Evolutionary conservation across 1,140 invertebrate genomes (phyloP).

Genomic region (Drosophila quadrilineata): DNA sequence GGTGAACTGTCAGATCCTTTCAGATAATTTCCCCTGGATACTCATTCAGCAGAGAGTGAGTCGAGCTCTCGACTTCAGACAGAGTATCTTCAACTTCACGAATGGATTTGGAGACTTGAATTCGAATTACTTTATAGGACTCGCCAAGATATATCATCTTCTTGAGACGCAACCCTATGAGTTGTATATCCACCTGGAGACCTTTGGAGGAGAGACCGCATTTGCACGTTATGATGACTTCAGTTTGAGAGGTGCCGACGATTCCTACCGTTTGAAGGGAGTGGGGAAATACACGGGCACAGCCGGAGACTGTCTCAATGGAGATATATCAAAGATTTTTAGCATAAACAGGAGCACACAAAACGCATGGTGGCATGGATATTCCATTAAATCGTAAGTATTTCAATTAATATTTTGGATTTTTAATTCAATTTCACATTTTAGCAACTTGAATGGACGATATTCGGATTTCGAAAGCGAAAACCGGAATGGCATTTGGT

Average conservation of each 20-base stretch:
- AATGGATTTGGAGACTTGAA: neutral
- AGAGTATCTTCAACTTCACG: neutral
- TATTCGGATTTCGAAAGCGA: neutral
- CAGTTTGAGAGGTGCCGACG: accelerated
- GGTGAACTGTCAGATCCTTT: neutral
- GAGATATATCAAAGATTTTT: too few species aligned
- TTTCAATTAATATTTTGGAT: neutral
- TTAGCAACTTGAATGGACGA: constrained; percentile 1
- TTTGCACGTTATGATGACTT: neutral
- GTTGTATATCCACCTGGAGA: neutral
- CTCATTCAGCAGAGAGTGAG: neutral
- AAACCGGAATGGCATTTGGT: neutral
- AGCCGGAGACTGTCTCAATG: neutral
- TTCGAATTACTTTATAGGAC: neutral
- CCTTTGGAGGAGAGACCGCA: neutral
- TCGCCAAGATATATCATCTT: neutral
- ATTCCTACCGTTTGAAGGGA: neutral
- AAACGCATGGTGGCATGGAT: too few species aligned
- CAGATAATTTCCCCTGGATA: neutral
- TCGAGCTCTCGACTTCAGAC: neutral
- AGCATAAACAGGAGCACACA: too few species aligned
- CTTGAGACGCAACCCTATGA: neutral
- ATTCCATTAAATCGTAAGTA: neutral
- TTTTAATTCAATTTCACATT: too few species aligned
- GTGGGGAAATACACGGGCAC: neutral